phyloP scores from a whole-genome alignment of 2,888 invertebrate species.

The Gnatocerus cornutus region DNA sequence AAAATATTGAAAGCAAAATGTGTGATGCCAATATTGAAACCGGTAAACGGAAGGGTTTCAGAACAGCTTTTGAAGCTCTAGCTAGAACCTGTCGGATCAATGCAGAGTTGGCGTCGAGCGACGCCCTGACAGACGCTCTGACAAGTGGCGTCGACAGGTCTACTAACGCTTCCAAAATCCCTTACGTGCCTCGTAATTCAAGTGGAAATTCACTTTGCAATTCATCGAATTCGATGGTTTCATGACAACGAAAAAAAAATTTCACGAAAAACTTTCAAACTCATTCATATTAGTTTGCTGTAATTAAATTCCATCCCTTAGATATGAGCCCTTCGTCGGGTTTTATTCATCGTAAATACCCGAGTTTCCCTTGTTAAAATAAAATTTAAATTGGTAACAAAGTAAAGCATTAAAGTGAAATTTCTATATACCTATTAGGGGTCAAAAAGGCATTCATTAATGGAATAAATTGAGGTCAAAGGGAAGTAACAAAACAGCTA shows the following conservation, averaged over 20 bases:
- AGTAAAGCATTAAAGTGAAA: constrained; percentile 38
- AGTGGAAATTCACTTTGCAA: constrained; percentile 52
- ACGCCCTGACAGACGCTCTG: constrained; percentile 55
- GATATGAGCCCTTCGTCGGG: constrained; percentile 6
- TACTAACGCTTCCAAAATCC: constrained; percentile 53
- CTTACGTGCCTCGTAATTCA: constrained; percentile 53
- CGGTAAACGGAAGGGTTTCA: constrained; percentile 51
- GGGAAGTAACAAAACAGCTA: constrained; percentile 31
- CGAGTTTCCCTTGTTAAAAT: constrained; percentile 17
- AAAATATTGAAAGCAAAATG: constrained; percentile 53
- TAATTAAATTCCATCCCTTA: constrained; percentile 30
- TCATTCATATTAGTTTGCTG: constrained; percentile 21
- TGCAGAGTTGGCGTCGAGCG: constrained; percentile 50
- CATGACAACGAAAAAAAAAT: constrained; percentile 28
- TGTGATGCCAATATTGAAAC: constrained; percentile 47
- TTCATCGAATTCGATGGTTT: constrained; percentile 42
- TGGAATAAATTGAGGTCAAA: constrained; percentile 31
- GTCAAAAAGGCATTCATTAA: constrained; percentile 43
- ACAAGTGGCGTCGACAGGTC: constrained; percentile 56
- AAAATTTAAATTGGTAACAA: constrained; percentile 41
- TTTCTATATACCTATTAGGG: constrained; percentile 34
- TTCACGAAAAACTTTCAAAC: neutral
- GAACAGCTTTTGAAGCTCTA: constrained; percentile 50
- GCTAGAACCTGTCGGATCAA: constrained; percentile 50
- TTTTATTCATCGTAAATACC: constrained; percentile 28